Evolutionary conservation across 2,888 invertebrate species (phyloP).

Genomic region (Gastrophysa polygoni): DNA sequence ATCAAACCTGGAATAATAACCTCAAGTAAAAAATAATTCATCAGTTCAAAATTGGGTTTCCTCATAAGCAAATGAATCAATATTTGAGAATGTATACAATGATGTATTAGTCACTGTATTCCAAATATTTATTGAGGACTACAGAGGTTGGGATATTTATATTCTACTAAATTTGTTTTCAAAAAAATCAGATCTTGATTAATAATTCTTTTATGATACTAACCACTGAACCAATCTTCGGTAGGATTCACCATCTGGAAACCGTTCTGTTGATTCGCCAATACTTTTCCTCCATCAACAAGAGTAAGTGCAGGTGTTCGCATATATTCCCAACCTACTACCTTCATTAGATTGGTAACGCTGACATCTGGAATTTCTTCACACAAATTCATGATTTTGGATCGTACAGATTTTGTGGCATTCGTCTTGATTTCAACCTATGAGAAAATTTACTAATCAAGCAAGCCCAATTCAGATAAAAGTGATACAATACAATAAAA

Average conservation of each 20-base stretch:
- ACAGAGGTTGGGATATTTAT: no score
- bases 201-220: neutral
- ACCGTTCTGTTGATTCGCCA: constrained; percentile 78
- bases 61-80: no score
- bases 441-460: constrained; percentile 17
- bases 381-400: constrained; percentile 81
- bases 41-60: no score
- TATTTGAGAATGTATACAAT: no score
- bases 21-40: no score
- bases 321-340: constrained; percentile 84
- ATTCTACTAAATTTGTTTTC: no score
- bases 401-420: constrained; percentile 83
- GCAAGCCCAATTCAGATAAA: no score
- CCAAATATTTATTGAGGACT: no score
- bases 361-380: constrained; percentile 76
- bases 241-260: constrained; percentile 87
- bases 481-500: no score
- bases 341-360: constrained; percentile 74
- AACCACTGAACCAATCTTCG: constrained; percentile 87
- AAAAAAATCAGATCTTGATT: no score
- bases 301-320: constrained; percentile 72
- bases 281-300: constrained; percentile 73
- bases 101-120: no score
- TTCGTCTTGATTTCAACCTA: constrained; percentile 82
- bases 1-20: constrained; percentile 66